These are phyloP conservation scores for Megastigmus dorsalis DNA, from an alignment of 2,888 invertebrate species.

Conservation along the genomic window DNA sequence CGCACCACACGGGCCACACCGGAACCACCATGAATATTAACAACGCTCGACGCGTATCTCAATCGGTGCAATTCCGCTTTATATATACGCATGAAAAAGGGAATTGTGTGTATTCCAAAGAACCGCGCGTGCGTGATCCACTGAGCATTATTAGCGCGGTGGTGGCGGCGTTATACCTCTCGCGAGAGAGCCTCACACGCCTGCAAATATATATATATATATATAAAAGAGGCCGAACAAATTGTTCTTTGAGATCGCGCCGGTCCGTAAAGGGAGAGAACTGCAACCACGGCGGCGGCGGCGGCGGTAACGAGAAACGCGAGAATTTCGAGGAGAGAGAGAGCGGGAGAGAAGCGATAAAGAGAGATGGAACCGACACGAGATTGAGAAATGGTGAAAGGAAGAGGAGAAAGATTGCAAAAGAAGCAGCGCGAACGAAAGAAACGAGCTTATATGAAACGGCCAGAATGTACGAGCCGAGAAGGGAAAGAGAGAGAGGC, in stretches of 20 bases:
- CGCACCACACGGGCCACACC: no score
- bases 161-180: no score
- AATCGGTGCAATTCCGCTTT: no score
- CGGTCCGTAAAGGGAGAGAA: no score
- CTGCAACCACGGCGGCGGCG: no score
- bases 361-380: constrained; percentile 31
- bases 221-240: constrained; percentile 22
- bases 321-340: constrained; percentile 55
- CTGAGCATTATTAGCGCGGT: no score
- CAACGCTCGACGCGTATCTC: no score
- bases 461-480: background rate
- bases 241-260: constrained; percentile 30
- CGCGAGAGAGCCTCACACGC: no score
- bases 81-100: no score
- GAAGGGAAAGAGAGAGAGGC: background rate
- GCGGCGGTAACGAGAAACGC: constrained; percentile 59
- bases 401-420: constrained; percentile 18
- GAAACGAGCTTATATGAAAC: constrained; percentile 1
- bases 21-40: no score
- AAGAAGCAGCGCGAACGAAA: constrained; percentile 1
- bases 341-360: constrained; percentile 9
- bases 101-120: no score
- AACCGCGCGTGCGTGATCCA: no score
- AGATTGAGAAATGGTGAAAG: constrained; percentile 44
- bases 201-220: background rate